These are phyloP conservation scores for Melanotaenia nigrans DNA, from an alignment of 2,797 vertebrate genomes.

Conservation along the genomic window DNA sequence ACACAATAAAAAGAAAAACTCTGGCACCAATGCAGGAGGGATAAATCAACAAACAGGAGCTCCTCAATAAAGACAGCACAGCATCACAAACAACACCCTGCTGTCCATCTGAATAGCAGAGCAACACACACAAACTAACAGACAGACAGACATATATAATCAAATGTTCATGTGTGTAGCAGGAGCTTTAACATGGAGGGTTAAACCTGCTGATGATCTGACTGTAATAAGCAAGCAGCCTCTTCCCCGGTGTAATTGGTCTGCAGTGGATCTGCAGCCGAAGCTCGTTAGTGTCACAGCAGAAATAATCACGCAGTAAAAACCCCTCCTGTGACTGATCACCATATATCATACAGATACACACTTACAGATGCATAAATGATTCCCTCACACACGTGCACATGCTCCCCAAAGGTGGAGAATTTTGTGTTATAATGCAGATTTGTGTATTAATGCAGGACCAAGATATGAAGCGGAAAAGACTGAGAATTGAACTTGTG, in stretches of 20 bases:
- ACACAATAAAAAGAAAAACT: constrained; percentile 67
- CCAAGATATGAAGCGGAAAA: constrained; percentile 50
- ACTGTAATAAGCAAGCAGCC: constrained; percentile 79
- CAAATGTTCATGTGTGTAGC: constrained; percentile 62
- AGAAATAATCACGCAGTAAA: constrained; percentile 84
- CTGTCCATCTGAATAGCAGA: constrained; percentile 52
- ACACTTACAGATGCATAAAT: constrained; percentile 74
- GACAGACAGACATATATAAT: constrained; percentile 24
- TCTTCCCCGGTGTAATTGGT: constrained; percentile 79
- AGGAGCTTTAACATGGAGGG: constrained; percentile 65
- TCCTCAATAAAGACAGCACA: constrained; percentile 60
- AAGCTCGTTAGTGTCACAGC: constrained; percentile 84
- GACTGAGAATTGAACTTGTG: constrained; percentile 49
- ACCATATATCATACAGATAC: constrained; percentile 82
- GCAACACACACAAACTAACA: constrained; percentile 13
- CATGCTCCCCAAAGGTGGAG: constrained; percentile 53
- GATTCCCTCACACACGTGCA: constrained; percentile 46
- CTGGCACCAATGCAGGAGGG: constrained; percentile 72
- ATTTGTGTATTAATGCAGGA: constrained; percentile 70
- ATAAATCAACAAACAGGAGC: constrained; percentile 76
- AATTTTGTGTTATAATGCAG: constrained; percentile 67
- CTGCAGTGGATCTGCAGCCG: constrained; percentile 84
- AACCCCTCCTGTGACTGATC: constrained; percentile 83
- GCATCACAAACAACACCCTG: constrained; percentile 65
- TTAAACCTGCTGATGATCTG: constrained; percentile 76